These are phyloP conservation scores for Psettodes erumei DNA, from an alignment of 2,113 vertebrate genomes.

Conservation along the genomic window DNA sequence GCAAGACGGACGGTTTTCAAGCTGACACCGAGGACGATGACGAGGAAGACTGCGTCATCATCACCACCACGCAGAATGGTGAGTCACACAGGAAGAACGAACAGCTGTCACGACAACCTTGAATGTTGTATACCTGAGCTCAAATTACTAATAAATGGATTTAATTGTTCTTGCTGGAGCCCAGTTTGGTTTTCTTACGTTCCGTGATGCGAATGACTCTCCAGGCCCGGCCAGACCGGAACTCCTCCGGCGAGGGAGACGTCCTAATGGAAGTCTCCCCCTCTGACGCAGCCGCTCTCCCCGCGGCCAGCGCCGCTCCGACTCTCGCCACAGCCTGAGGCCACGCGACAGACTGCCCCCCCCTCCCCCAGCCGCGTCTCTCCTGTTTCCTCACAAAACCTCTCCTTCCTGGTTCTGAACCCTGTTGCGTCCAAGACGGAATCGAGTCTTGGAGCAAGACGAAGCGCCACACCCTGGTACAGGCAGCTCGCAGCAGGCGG, in stretches of 20 bases:
- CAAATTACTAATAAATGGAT: background rate
- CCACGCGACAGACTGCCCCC: background rate
- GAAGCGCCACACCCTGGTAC: constrained; percentile 29
- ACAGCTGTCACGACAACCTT: background rate
- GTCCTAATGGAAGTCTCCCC: constrained; percentile 67
- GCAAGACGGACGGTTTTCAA: constrained; percentile 92
- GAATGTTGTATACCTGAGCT: background rate
- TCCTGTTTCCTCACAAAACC: background rate
- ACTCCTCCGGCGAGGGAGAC: constrained; percentile 31
- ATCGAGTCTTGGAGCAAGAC: constrained; percentile 36
- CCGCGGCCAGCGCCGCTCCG: constrained; percentile 59
- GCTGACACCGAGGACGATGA: constrained; percentile 94
- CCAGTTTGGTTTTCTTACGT: too few relatives aligned
- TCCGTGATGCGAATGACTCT: too few relatives aligned
- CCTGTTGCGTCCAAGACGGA: constrained; percentile 32
- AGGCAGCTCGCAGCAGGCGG: constrained; percentile 13
- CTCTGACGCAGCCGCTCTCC: constrained; percentile 62
- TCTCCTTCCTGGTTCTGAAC: constrained; percentile 40
- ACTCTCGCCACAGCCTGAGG: constrained; percentile 69
- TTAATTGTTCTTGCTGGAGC: background rate
- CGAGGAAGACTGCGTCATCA: constrained; percentile 87
- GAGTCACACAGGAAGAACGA: constrained; percentile 41
- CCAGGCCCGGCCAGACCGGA: constrained; percentile 56
- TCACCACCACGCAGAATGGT: constrained; percentile 84
- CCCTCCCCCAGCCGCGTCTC: background rate